Evolutionary conservation across 2,888 invertebrate species (phyloP).

Genomic region (Sphaerophoria rueppellii): DNA sequence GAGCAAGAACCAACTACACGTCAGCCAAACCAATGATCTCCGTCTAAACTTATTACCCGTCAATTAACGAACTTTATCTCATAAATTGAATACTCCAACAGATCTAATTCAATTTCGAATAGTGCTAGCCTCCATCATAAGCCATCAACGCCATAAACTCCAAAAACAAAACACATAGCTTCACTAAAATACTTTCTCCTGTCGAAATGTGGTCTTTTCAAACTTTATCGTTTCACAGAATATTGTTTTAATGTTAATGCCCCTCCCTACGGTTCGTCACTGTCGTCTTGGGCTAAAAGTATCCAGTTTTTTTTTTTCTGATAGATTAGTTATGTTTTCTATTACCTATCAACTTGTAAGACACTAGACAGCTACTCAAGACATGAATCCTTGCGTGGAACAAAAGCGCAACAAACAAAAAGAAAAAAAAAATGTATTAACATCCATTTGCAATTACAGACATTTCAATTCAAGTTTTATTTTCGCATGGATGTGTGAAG

Average conservation of each 20-base stretch:
- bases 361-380: constrained; percentile 12
- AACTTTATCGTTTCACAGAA: constrained; percentile 30
- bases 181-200: neutral
- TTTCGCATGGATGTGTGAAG: too few relatives aligned
- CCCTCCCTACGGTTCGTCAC: too few relatives aligned
- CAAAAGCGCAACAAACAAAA: neutral
- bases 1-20: neutral
- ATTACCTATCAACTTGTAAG: neutral
- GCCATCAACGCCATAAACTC: neutral
- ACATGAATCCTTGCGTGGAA: neutral
- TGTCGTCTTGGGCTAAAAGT: neutral
- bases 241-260: constrained; percentile 10
- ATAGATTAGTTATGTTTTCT: constrained; percentile 16
- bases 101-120: constrained; percentile 5
- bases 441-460: constrained; percentile 46
- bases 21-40: neutral
- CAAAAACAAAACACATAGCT: neutral
- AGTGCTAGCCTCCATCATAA: neutral
- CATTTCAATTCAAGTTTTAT: constrained; percentile 41
- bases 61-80: constrained; percentile 2
- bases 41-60: neutral
- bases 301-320: constrained; percentile 23
- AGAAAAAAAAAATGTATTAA: constrained; percentile 27
- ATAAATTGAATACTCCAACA: neutral
- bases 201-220: neutral